These are phyloP conservation scores for Zoanthus sansibaricus DNA, from an alignment of 92 coral and sea anemone genomes.

Conservation along the genomic window DNA sequence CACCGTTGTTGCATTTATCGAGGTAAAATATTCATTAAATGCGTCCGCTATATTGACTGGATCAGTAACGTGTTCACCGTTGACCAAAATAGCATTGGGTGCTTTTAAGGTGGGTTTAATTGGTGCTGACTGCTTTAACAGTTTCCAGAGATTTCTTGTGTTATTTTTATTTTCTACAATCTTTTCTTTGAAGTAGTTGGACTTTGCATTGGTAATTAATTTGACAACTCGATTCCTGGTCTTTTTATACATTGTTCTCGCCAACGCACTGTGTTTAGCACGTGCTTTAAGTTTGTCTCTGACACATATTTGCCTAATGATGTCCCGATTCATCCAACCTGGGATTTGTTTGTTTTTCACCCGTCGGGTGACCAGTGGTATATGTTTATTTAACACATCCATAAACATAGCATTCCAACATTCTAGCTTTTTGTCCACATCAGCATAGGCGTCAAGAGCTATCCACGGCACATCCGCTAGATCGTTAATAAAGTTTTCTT, in stretches of 20 bases:
- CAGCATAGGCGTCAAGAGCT: conserved; percentile 13
- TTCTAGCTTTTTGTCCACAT: conserved; percentile 45
- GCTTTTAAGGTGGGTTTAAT: conserved; percentile 3
- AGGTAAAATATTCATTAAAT: conserved; percentile 44
- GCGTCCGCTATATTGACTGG: conserved; percentile 36
- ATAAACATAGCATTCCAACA: conserved; percentile 45
- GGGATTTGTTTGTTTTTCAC: conserved; percentile 44
- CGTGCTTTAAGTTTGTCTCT: conserved; percentile 50
- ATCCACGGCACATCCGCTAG: conserved; percentile 39
- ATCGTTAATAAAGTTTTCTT: conserved; percentile 55
- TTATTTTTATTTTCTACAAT: conserved; percentile 58
- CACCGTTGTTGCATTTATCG: background rate
- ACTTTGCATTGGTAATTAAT: conserved; percentile 51
- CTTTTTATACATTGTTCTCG: conserved; percentile 53
- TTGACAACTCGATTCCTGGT: conserved; percentile 51
- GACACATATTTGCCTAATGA: conserved; percentile 38
- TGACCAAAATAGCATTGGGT: background rate
- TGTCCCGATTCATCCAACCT: conserved; percentile 12
- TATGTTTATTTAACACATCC: conserved; percentile 38
- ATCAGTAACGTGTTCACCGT: conserved; percentile 8
- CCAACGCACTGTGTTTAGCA: conserved; percentile 15
- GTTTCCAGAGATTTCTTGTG: conserved; percentile 46
- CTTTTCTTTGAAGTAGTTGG: conserved; percentile 56
- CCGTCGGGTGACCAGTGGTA: conserved; percentile 32
- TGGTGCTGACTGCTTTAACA: conserved; percentile 36